Evolutionary conservation across 2,113 vertebrate genomes (phyloP), one percentile per base, ranked within the genome.

Genomic region (Carlito syrichta): DNA sequence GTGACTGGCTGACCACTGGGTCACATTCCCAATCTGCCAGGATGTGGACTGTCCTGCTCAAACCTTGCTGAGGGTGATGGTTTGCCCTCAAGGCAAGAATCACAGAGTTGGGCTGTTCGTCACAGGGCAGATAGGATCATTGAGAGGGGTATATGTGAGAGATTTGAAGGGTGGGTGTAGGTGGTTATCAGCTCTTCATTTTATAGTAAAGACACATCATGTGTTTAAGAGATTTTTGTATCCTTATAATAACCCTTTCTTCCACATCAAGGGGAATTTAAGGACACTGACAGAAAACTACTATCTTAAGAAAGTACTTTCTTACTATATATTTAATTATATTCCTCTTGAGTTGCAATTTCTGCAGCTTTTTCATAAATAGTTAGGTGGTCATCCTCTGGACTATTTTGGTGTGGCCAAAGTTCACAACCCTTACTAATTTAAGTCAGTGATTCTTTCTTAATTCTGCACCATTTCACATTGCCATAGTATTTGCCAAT

Each of bases 101-200:
- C 54, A 93, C 40, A 12, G 32, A 43, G 32, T 3, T 52, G 35
- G 52, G 66, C 43, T 16, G 12, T 11, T 13, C 3, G 54, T 62
- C 25, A 16, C 25, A 54, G 0, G 52, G 52, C 20, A n/a, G 63
- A 45, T 8, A 22, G 66, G 27, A 27, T 16, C 25, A 56, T 1
- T 5, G 23, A 77, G 30, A 0, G 12, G 27, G 11, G 20, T 8
- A 17, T 6, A 38, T 63, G 8, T n/a, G 71, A 56, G 66, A 23
- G 17, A 0, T 1, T 66, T 3, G 50, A 81, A 12, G 23, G 20
- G 48, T 74, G 5, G 0, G 4, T 8, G 3, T 1, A 23, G 22
- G 54, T 5, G 8, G 32, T 69, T 22, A 50, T 1, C 11, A 16
- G 40, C 3, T 93, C 66, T 71, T 25, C 58, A 56, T 58, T 48